A percentile compares a stretch with the other conserved stretches of the same genome.
These are phyloP conservation scores for Gymnocephalus cernua DNA, from an alignment of 2,113 vertebrate species.

Conservation along the genomic window DNA sequence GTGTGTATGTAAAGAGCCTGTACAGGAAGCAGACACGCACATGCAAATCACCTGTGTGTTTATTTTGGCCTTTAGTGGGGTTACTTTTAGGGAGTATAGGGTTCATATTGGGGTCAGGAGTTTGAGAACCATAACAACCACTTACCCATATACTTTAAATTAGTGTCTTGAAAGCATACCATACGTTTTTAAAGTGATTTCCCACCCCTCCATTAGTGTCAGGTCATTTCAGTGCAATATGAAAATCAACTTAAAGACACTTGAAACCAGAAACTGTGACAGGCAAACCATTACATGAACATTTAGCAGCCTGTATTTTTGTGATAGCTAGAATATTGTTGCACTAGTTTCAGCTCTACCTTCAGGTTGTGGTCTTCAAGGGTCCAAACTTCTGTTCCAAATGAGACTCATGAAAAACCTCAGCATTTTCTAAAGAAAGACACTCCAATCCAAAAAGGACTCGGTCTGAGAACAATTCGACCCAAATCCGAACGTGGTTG, in stretches of 20 bases:
- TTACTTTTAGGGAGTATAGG: constrained; percentile 38
- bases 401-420: too few relatives aligned
- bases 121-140: background rate
- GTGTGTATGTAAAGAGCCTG: constrained; percentile 74
- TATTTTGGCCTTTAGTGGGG: background rate
- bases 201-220: background rate
- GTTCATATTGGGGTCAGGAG: background rate
- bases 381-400: too few relatives aligned
- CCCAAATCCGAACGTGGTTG: background rate
- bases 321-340: background rate
- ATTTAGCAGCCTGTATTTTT: too few relatives aligned
- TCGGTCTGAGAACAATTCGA: too few relatives aligned
- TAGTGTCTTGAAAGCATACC: background rate
- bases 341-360: background rate
- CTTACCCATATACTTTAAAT: background rate
- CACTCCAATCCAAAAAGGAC: too few relatives aligned
- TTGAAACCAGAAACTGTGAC: constrained; percentile 14
- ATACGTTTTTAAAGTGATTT: accelerated
- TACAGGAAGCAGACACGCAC: constrained; percentile 52
- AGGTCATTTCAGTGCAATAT: background rate
- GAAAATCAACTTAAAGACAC: constrained; percentile 18
- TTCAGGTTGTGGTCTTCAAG: background rate
- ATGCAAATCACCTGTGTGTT: constrained; percentile 62
- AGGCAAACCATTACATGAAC: background rate
- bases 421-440: too few relatives aligned